A percentile compares a stretch with the other conserved stretches of the same genome.
These are phyloP conservation scores for Actias luna DNA, from an alignment of 2,888 invertebrate species.

Conservation along the genomic window DNA sequence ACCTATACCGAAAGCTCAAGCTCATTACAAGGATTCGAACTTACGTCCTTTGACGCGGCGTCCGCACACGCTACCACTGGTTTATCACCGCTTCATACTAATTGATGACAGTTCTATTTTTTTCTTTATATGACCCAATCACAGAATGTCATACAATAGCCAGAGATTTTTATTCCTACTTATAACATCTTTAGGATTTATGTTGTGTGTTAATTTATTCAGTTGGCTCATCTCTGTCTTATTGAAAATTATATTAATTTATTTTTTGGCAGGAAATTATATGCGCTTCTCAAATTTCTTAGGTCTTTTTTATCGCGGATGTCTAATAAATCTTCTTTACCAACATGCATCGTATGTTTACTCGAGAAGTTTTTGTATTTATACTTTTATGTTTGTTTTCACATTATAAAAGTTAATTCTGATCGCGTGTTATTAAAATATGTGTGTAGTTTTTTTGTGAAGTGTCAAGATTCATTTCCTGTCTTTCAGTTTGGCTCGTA, in stretches of 20 bases:
- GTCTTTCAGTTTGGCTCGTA: slow-evolving; percentile 37
- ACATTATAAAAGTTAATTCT: not conserved
- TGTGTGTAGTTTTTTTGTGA: slow-evolving; percentile 22
- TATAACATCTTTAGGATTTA: not conserved
- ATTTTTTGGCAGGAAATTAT: not conserved
- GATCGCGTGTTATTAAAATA: not conserved
- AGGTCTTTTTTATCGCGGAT: not conserved
- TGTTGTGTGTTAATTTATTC: not conserved
- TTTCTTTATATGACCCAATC: not conserved
- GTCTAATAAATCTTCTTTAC: not conserved
- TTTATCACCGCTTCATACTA: too few relatives aligned
- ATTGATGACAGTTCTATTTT: not conserved
- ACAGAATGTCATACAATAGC: not conserved
- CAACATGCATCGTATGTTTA: slow-evolving; percentile 20
- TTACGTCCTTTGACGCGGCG: too few relatives aligned
- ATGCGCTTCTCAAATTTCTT: slow-evolving; percentile 1
- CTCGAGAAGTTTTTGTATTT: slow-evolving; percentile 35
- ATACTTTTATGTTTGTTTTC: not conserved
- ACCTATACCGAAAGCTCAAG: too few relatives aligned
- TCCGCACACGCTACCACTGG: too few relatives aligned
- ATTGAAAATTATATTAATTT: not conserved
- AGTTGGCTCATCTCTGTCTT: not conserved
- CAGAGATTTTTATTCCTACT: not conserved
- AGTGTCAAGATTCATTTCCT: slow-evolving; percentile 38
- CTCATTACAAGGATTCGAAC: too few relatives aligned